These are phyloP conservation scores for Nebria brevicollis DNA, from an alignment of 2,888 invertebrate species.

Conservation along the genomic window DNA sequence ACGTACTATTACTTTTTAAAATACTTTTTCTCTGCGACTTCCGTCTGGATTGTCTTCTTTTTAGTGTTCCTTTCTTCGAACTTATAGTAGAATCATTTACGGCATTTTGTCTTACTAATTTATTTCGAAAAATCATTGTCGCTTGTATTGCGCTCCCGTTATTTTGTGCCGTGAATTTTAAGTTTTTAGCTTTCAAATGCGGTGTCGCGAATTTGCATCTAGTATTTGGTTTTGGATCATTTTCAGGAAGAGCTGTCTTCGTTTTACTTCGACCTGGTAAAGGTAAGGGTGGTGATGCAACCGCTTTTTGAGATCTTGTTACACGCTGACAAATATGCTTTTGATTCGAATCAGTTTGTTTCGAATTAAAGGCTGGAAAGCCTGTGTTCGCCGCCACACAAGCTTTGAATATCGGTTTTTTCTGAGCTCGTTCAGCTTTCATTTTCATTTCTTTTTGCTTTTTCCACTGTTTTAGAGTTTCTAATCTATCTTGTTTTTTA, in stretches of 20 bases:
- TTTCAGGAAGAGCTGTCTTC: neutral
- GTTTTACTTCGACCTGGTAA: neutral
- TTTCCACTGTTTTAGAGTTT: neutral
- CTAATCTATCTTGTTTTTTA: neutral
- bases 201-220: neutral
- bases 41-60: neutral
- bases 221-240: neutral
- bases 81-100: neutral
- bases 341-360: neutral
- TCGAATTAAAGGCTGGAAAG: neutral
- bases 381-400: conserved; percentile 4
- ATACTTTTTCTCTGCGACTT: neutral
- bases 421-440: neutral
- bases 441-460: neutral
- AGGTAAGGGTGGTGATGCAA: conserved; percentile 17
- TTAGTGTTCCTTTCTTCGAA: neutral
- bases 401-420: conserved; percentile 15
- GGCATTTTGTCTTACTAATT: neutral
- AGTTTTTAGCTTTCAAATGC: neutral
- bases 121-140: neutral
- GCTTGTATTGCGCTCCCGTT: neutral
- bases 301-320: conserved; percentile 16
- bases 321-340: neutral
- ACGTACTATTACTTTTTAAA: neutral
- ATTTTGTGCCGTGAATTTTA: neutral